A percentile compares a stretch with the other conserved stretches of the same genome.
Conservation (phyloP, 2,888 invertebrate species). For the Petrolisthes manimaculis region DNA sequence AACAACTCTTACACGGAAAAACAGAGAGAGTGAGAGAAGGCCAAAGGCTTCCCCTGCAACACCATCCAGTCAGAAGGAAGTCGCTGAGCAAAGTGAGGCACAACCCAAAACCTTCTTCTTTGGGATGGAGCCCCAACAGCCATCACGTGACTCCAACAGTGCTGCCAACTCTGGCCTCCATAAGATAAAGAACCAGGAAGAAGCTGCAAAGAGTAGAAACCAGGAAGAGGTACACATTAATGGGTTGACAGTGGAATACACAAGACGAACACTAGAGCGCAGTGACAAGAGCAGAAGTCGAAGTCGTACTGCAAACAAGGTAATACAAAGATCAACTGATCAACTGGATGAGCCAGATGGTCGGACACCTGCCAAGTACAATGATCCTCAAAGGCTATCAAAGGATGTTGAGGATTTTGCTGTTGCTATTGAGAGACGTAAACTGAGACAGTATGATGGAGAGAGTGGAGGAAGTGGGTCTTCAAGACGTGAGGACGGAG, state of each 20-base stretch:
- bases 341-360: slow-evolving; percentile 5
- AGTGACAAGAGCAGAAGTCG: slow-evolving; percentile 52
- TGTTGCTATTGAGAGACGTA: slow-evolving; percentile 66
- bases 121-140: slow-evolving; percentile 62
- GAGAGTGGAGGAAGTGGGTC: slow-evolving; percentile 53
- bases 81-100: slow-evolving; percentile 15
- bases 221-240: slow-evolving; percentile 55
- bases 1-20: slow-evolving; percentile 42
- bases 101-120: slow-evolving; percentile 65
- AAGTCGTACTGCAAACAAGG: slow-evolving; percentile 39
- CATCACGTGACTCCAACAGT: slow-evolving; percentile 5
- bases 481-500: slow-evolving; percentile 60
- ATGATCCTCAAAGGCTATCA: slow-evolving; percentile 61
- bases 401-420: slow-evolving; percentile 70
- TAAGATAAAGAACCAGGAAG: slow-evolving; percentile 57
- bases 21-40: slow-evolving; percentile 33
- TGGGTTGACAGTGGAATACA: slow-evolving; percentile 58
- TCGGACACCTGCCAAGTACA: slow-evolving; percentile 1
- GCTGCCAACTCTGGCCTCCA: slow-evolving; percentile 50
- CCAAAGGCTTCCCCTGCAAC: not conserved
- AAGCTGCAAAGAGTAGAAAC: slow-evolving; percentile 36
- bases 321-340: slow-evolving; percentile 17
- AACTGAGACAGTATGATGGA: slow-evolving; percentile 39
- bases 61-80: slow-evolving; percentile 19
- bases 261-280: slow-evolving; percentile 55